These are phyloP conservation scores for Drosophila sturtevanti DNA, from an alignment of 1,140 invertebrate genomes.

Conservation along the genomic window DNA sequence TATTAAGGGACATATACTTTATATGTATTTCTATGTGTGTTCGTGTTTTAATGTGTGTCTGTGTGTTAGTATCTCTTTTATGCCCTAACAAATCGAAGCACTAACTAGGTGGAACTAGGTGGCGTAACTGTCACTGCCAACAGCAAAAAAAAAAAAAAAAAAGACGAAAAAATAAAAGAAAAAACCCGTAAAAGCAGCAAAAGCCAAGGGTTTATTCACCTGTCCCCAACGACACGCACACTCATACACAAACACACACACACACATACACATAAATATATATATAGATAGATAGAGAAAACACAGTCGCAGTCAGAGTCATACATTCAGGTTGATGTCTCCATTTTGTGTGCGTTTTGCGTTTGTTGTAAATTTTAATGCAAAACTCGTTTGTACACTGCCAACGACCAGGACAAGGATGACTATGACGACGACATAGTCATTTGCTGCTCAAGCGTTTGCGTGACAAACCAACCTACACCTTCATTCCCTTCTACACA, in stretches of 20 bases:
- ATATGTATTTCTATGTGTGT: background rate
- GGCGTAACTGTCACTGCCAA: conserved; percentile 47
- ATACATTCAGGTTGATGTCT: conserved; percentile 46
- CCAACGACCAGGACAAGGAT: conserved; percentile 19
- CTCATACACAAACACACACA: conserved; percentile 2
- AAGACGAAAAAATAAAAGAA: no score
- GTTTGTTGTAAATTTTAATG: conserved; percentile 69
- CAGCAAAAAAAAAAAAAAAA: no score
- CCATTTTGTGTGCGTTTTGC: conserved; percentile 54
- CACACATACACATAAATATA: background rate
- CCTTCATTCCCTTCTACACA: conserved; percentile 4
- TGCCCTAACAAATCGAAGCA: conserved; percentile 47
- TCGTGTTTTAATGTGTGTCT: background rate
- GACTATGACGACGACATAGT: conserved; percentile 36
- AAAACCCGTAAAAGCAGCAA: background rate
- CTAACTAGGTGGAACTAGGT: conserved; percentile 26
- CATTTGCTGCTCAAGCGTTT: conserved; percentile 65
- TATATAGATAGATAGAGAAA: background rate
- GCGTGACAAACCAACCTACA: conserved; percentile 51
- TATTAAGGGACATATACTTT: background rate
- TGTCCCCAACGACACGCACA: conserved; percentile 34
- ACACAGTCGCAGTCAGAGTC: background rate
- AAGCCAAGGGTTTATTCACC: conserved; percentile 60
- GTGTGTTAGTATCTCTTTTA: conserved; percentile 28
- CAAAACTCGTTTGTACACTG: conserved; percentile 67